Evolutionary conservation across 2,888 invertebrate genomes (phyloP), one percentile per base, ranked within the genome.

Genomic region (Clusia tigrina): DNA sequence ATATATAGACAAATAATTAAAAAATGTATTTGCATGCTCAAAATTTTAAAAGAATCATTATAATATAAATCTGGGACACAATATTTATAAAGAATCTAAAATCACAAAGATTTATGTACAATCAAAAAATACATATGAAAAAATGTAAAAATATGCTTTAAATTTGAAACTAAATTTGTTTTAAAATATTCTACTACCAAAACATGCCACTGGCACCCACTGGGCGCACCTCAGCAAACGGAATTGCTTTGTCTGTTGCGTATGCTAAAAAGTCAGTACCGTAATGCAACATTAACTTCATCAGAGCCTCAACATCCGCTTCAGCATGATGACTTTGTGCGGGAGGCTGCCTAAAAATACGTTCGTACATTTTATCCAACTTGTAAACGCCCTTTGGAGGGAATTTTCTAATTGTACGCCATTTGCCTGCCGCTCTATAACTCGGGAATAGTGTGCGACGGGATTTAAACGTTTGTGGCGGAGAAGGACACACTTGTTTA

Each of bases 301-400:
- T 76, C 56, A 92, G 81, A 84, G 88, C 87, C 2, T 86, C 68
- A 32, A 90, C 90, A 79, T 93, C 92, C 1, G 80, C 86, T 80
- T 92, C 92, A 1, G 92, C 91, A 67, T 86, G 85, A 77, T 93
- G 92, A 0, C 86, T 83, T 72, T 85, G 78, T 2, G 71, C 53
- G 0, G 86, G 83, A 15, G 85, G 73, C 60, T 81, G 84, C 2
- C 83, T 83, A 52, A 88, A 83, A 22, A 89, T 78, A 55, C 87
- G 85, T 66, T 85, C 81, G 74, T 87, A 90, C 37, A 91, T 74
- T 62, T 85, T 85, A 1, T 65, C 65, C 38, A 91, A 80, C 70
- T 85, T 86, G 74, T 88, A 90, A 67, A 53, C 62, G 1, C 69
- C 85, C 80, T 53, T 68, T 38, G 66, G 78, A 68, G 79, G 78